These are phyloP conservation scores for Perccottus glenii DNA, from an alignment of 2,113 vertebrate genomes.

Conservation along the genomic window DNA sequence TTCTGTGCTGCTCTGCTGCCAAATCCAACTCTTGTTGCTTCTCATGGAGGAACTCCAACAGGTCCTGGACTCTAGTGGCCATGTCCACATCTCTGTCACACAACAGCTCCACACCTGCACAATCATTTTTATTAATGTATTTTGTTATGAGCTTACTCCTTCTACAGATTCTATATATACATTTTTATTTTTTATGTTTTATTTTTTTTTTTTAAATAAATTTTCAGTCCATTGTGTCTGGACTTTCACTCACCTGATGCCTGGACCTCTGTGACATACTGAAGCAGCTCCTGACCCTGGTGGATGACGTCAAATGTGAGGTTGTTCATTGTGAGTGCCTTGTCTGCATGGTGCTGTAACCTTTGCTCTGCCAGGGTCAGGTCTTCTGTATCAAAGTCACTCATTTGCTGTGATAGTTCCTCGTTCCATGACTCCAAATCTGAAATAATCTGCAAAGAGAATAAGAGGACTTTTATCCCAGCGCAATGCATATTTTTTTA, in stretches of 20 bases:
- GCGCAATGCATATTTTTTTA: no score
- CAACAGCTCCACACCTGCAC: slow-evolving; percentile 91
- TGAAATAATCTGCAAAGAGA: slow-evolving; percentile 90
- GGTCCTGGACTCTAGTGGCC: slow-evolving; percentile 94
- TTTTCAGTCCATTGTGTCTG: background rate
- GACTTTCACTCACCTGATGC: slow-evolving; percentile 87
- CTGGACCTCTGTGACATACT: slow-evolving; percentile 98
- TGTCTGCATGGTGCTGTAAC: slow-evolving; percentile 98
- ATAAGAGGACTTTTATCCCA: no score
- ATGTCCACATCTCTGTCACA: slow-evolving; percentile 97
- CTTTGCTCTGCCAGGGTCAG: slow-evolving; percentile 95
- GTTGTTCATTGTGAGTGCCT: slow-evolving; percentile 99
- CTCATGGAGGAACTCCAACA: slow-evolving; percentile 96
- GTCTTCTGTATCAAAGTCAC: slow-evolving; percentile 97
- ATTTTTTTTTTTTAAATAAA: no score
- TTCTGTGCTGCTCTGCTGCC: slow-evolving; percentile 91
- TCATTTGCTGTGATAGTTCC: slow-evolving; percentile 96
- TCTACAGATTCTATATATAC: no score
- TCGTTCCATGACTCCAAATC: slow-evolving; percentile 99
- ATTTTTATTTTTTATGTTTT: background rate
- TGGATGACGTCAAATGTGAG: slow-evolving; percentile 98
- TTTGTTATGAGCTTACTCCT: background rate
- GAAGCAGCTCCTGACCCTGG: slow-evolving; percentile 96
- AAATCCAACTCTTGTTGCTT: slow-evolving; percentile 97
- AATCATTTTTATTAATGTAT: background rate